Base-by-base conservation (phyloP, 2,888 invertebrate genomes). In the Cheilosia pagana region DNA sequence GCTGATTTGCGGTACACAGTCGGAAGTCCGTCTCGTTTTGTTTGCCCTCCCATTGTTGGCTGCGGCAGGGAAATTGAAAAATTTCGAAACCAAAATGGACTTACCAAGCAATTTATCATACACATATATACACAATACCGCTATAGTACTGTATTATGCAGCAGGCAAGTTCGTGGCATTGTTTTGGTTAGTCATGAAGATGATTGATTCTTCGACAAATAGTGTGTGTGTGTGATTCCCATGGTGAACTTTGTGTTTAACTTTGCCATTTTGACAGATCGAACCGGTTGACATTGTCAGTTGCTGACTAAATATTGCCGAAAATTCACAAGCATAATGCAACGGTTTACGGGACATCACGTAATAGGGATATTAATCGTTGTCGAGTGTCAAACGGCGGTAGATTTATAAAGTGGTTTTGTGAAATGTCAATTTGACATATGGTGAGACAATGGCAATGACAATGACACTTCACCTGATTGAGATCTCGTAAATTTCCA, bases 1-100 rank as follows among this genome's bases (percentile, higher is more conserved):
- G 62, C 62, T 83, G 74, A 78, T 78, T 72, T 70, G 70, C 63
- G 45, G 63, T 52, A 35, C 35, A 14, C 55, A 78, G 74, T 78
- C 83, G 83, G 83, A 83, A 83, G 83, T 83, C 68, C 83, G 83
- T 83, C 83, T 78, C 72, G 83, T 72, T 72, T 71, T 71, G 50
- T 72, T 68, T 41, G 16, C 19, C 10, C 53, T 53, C 4, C 53
- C 62, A 63, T 78, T 78, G 71, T 67, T 79, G 59, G 53, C 25
- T 60, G 41, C 23, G 62, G 62, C 28, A 48, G 62, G 71, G 59
- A 77, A 78, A 78, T 82, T 67, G 60, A 72, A 82, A 77, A 70
- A 83, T 78, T 83, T 74, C 79, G 83, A 83, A 83, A 83, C 79
- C 53, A 65, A 74, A 78, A 70, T 74, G 70, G 59, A 83, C 74